Evolutionary conservation across 2,888 invertebrate species (phyloP).

Genomic region (Dynastes tityus): DNA sequence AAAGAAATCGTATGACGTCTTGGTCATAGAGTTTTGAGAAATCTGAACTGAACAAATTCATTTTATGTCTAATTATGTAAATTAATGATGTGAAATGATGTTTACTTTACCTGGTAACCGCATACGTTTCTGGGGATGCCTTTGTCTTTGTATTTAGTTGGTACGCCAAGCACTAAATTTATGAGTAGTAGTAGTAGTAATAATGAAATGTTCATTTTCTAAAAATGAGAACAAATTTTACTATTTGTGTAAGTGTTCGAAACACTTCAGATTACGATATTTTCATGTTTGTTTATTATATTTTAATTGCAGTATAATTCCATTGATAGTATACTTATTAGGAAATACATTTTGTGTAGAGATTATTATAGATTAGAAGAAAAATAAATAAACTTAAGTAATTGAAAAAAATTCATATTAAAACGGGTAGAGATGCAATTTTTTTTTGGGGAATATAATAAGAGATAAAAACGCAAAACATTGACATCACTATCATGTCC

Average conservation of each 20-base stretch:
- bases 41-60: background rate
- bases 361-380: too few species aligned
- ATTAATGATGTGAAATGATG: background rate
- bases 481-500: too few species aligned
- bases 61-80: too few species aligned
- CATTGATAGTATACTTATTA: too few species aligned
- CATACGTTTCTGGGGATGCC: slow-evolving; percentile 7
- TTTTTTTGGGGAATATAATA: too few species aligned
- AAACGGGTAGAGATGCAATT: too few species aligned
- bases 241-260: background rate
- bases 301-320: too few species aligned
- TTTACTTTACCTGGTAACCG: slow-evolving; percentile 34
- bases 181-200: background rate
- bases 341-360: too few species aligned
- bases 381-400: too few species aligned
- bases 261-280: background rate
- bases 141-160: slow-evolving; percentile 20
- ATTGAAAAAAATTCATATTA: too few species aligned
- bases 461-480: too few species aligned
- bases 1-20: background rate
- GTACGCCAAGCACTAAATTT: slow-evolving; percentile 13
- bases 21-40: background rate
- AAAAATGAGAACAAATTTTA: background rate
- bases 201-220: background rate
- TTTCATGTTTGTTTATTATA: too few species aligned